Evolutionary conservation across 1,140 invertebrate species (phyloP), one percentile per base, ranked within the genome.

Genomic region (Eurytemora carolleeae): DNA sequence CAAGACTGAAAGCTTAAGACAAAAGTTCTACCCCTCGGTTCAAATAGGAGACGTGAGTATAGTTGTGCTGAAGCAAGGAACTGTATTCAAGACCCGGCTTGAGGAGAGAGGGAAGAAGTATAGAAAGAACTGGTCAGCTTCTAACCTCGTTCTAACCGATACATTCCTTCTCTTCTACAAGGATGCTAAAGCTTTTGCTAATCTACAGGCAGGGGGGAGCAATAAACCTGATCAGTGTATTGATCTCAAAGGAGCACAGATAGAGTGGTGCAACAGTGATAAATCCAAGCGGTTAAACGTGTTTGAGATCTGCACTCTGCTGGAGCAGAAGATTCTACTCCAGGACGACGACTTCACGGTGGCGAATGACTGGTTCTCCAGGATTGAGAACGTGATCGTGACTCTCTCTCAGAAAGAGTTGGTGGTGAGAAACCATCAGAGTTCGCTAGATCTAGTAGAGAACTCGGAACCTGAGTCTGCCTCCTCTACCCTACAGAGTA

Each of bases 51-150:
- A 24, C 31, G 60, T 62, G 17, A 58, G 25, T 19, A 62, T 62
- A 12, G 12, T 26, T 18, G 60, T 62, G 20, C 23, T 62, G 23
- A 62, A 62, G 25, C 60, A 62, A 23, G 60, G 60, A 17, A 24
- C 60, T 21, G 17, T 62, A n/a, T 18, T 58, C 19, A 62, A 62
- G 25, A 62, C 60, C n/a, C 58, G 54, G 25, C 18, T 23, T 58
- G 25, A 20, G 24, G 55, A 62, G 23, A 58, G 54, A 18, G 80
- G 80, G 1, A 83, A 83, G 71, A 80, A 82, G 69, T 71, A 80
- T 20, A 74, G 79, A 61, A 84, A 84, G 72, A 79, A 80, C 70
- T 84, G 82, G 81, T 73, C 73, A 1, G 72, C 76, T 57, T 78
- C 77, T 57, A 79, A 80, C 69, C n/a, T 80, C 66, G 76, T 82